phyloP scores from a whole-genome alignment of 2,888 invertebrate species.

The Temnothorax ravouxi region DNA sequence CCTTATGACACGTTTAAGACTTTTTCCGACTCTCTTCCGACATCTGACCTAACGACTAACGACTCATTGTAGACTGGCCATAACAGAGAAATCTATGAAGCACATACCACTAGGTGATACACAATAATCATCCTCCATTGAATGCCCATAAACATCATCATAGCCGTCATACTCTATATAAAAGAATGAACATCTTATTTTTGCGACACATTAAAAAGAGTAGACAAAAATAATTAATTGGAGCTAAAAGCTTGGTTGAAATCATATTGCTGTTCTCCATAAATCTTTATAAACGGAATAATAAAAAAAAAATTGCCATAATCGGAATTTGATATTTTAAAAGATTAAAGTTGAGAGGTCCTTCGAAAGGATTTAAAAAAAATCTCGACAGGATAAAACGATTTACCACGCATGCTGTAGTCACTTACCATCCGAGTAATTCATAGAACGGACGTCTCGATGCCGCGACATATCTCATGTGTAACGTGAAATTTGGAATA shows the following conservation, averaged over 20 bases:
- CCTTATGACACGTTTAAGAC: no score
- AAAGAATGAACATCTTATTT: conserved; percentile 8
- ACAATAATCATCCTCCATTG: conserved; percentile 96
- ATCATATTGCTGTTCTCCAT: not conserved
- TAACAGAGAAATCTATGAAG: not conserved
- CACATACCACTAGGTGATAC: conserved; percentile 94
- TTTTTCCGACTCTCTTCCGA: no score
- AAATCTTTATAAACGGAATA: not conserved
- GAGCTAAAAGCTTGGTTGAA: not conserved
- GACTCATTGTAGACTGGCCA: no score
- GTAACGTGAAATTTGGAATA: conserved; percentile 16
- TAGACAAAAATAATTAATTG: not conserved
- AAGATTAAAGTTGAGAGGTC: not conserved
- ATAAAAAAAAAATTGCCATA: not conserved
- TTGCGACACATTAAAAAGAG: not conserved
- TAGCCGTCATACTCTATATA: conserved; percentile 93
- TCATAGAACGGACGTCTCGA: conserved; percentile 94
- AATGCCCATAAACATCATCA: conserved; percentile 97
- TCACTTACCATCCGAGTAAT: conserved; percentile 92
- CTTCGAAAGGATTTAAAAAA: not conserved
- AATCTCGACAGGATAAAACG: not conserved
- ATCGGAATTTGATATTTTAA: not conserved
- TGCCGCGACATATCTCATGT: conserved; percentile 92
- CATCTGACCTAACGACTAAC: no score
- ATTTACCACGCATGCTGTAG: not conserved